Evolutionary conservation across 2,797 vertebrate genomes (phyloP), one percentile per base, ranked within the genome.

Genomic region (Chloroceryle amazona): DNA sequence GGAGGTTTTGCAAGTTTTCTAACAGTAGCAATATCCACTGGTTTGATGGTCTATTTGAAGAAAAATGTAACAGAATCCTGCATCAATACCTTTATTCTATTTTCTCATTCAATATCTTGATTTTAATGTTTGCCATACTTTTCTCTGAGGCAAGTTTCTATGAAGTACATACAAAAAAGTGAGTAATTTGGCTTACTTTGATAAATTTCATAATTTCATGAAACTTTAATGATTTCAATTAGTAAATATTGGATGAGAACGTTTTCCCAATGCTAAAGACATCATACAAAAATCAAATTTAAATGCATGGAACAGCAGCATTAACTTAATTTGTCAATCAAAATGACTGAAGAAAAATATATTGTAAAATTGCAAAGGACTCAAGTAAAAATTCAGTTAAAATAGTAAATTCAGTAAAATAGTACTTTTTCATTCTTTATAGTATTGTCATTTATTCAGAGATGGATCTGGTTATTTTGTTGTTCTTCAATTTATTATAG

Each of bases 1-100:
- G 99, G 99, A 39, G 99, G 98, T 85, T 99, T 99, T 79, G 98
- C 98, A 81, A 99, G 97, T 95, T 99, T 99, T 90, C 98, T 98
- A 76, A 99, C 98, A 11, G 99, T 99, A 90, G 98, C 97, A 0
- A 99, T 98, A 95, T 99, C 99, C 49, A 98, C 98, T 60, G 98
- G 98, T 87, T 97, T 98, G 96, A 98, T 98, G 39, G 98, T 98
- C 98, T 98, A 11, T 52, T 90, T 93, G 70, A 81, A 80, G 55
- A 91, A 73, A 81, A 81, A 81, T 33, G 31, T 68, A 86, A 74
- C 28, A 78, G 13, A 82, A 58, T 51, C 23, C 46, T 85, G 35
- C 37, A 60, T 95, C n/a, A 89, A 58, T 42, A 76, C 5, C 6
- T 49, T 57, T 51, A 46, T 67, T 75, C 25, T 58, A 13, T 54